Evolutionary conservation across 2,113 vertebrate species (phyloP).

Genomic region (Myrmecobius fasciatus): DNA sequence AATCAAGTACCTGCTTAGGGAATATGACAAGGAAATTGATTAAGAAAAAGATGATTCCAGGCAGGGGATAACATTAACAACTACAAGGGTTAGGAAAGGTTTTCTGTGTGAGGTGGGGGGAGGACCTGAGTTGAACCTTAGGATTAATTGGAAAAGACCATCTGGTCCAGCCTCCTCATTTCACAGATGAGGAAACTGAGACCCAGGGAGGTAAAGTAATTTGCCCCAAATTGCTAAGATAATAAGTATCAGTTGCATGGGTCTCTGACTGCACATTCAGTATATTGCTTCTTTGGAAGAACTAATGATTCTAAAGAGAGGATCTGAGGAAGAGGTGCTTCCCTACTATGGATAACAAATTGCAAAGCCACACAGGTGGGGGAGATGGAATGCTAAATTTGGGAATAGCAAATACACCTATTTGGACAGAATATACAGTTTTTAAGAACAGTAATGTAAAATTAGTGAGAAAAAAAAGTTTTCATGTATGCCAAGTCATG

Average conservation of each 20-base stretch:
- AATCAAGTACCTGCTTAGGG: background rate
- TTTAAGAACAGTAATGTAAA: background rate
- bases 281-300: background rate
- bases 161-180: background rate
- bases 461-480: conserved; percentile 17
- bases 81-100: background rate
- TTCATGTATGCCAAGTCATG: conserved; percentile 1
- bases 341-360: background rate
- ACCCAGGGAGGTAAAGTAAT: background rate
- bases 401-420: background rate
- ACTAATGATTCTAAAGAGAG: background rate
- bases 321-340: background rate
- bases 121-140: background rate
- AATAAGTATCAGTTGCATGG: background rate
- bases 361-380: background rate
- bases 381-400: background rate
- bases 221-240: background rate
- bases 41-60: background rate
- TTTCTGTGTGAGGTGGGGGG: background rate
- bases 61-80: background rate
- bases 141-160: background rate
- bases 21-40: background rate
- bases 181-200: background rate
- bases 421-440: background rate
- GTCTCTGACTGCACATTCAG: background rate